phyloP scores from a whole-genome alignment of 1,140 invertebrate species.

The Antheraea mylitta region DNA sequence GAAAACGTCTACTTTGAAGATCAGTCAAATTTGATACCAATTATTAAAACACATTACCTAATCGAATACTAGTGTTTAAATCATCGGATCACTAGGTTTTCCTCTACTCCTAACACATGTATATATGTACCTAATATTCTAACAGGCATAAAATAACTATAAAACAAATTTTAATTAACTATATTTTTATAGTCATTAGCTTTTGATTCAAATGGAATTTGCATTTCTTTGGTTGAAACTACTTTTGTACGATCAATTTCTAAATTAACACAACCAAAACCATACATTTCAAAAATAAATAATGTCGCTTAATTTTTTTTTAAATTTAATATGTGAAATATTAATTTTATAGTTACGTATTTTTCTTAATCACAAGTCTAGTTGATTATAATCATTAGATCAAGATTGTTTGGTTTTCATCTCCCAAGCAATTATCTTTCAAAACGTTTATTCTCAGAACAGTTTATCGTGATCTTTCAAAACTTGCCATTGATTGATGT shows the following conservation, averaged over 20 bases:
- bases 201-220: no score
- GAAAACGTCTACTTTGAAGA: conserved; percentile 39
- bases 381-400: neutral
- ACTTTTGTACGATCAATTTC: no score
- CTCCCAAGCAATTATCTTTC: neutral
- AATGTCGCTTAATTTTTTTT: neutral
- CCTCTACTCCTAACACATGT: neutral
- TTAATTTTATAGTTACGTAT: neutral
- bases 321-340: neutral
- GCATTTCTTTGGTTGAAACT: no score
- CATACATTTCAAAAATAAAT: neutral
- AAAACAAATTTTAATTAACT: neutral
- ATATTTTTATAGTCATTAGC: neutral
- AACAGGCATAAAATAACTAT: neutral
- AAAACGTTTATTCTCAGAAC: neutral
- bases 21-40: conserved; percentile 34
- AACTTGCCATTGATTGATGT: neutral
- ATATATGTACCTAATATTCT: neutral
- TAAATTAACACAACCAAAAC: neutral
- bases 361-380: neutral
- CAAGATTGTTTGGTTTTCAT: neutral
- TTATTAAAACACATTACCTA: neutral
- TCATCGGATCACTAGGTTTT: neutral
- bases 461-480: neutral
- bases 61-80: neutral